phyloP scores from a whole-genome alignment of 2,797 vertebrate genomes.

The Oreochromis mossambicus region DNA sequence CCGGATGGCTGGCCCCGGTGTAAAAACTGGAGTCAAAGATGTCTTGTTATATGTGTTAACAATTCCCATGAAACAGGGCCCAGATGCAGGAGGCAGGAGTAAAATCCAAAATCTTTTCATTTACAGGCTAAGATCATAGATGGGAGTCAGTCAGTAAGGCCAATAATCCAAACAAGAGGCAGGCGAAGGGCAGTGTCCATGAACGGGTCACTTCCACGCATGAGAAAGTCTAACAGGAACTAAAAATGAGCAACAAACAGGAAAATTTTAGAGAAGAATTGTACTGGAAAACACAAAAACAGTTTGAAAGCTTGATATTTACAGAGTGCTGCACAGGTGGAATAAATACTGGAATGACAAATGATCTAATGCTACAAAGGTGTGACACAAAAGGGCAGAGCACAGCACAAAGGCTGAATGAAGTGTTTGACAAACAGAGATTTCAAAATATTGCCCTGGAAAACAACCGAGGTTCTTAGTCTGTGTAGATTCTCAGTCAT shows the following conservation, averaged over 20 bases:
- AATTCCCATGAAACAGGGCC: too few species aligned
- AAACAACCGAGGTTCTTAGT: neutral
- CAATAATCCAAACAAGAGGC: neutral
- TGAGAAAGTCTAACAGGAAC: neutral
- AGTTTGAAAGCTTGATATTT: neutral
- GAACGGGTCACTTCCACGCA: neutral
- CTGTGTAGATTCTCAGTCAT: neutral
- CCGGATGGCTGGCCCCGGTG: too few species aligned
- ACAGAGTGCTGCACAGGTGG: neutral
- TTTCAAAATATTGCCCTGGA: neutral
- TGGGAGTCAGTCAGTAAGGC: neutral
- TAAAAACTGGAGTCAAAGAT: neutral
- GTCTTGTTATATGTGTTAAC: neutral
- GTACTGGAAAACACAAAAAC: neutral
- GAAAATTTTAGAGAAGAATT: rapidly evolving
- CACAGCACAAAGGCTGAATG: neutral
- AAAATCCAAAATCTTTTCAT: neutral
- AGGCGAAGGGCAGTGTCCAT: neutral
- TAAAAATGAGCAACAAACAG: neutral
- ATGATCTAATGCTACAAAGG: neutral
- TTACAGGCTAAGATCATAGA: neutral
- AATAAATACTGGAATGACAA: neutral
- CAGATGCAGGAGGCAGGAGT: neutral
- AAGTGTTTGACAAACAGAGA: neutral
- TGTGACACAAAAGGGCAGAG: neutral